Percentiles rank a stretch among this genome's conserved stretches.
Evolutionary conservation across 2,888 invertebrate species (phyloP).

Genomic region (Diarsia rubi): DNA sequence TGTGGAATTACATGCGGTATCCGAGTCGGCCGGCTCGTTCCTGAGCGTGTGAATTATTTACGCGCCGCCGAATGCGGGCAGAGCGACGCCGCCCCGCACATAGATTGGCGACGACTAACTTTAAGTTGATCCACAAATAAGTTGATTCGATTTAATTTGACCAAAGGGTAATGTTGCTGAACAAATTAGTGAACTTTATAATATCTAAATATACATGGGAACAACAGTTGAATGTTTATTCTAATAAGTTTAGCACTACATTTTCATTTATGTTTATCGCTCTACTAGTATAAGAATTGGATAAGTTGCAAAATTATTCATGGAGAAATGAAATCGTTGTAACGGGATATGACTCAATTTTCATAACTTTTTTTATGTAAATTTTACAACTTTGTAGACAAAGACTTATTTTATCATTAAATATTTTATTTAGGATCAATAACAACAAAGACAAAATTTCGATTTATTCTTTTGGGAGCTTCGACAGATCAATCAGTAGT

Average conservation of each 20-base stretch:
- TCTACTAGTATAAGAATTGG: not conserved
- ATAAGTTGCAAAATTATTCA: not conserved
- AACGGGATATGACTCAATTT: not conserved
- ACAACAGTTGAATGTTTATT: constrained; percentile 28
- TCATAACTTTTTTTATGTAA: not conserved
- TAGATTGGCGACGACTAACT: constrained; percentile 75
- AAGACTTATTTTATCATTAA: not conserved
- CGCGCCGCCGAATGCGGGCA: constrained; percentile 79
- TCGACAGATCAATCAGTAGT: no score
- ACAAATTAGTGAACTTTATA: constrained; percentile 50
- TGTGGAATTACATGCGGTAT: constrained; percentile 84
- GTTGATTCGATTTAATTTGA: constrained; percentile 73
- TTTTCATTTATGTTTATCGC: constrained; percentile 1
- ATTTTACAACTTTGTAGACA: not conserved
- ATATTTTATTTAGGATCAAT: not conserved
- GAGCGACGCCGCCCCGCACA: constrained; percentile 60
- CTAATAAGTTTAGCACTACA: not conserved
- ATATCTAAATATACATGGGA: constrained; percentile 27
- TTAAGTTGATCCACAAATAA: constrained; percentile 77
- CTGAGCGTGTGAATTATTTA: constrained; percentile 84
- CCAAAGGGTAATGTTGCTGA: constrained; percentile 59
- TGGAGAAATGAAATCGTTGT: not conserved
- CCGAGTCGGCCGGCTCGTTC: constrained; percentile 80
- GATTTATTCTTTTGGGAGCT: constrained; percentile 3
- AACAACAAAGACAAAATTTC: not conserved